phyloP scores from a whole-genome alignment of 2,888 invertebrate species.

The Ischnus inquisitorius region DNA sequence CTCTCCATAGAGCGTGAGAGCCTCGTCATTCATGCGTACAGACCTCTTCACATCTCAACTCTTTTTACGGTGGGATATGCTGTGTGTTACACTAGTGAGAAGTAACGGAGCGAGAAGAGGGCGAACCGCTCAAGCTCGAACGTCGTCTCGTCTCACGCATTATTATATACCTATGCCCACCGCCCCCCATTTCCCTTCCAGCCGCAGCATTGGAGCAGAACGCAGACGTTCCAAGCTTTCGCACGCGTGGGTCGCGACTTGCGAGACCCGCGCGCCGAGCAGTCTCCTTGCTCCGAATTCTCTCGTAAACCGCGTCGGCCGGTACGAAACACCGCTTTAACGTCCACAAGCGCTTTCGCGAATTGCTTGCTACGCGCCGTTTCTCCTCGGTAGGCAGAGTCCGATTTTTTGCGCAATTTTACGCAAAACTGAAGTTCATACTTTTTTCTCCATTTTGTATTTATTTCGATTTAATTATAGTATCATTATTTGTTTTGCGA shows the following conservation, averaged over 20 bases:
- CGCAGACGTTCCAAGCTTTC: slow-evolving; percentile 58
- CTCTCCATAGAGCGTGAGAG: not conserved
- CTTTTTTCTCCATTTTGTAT: not conserved
- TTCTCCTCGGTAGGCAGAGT: not conserved
- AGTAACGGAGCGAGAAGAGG: not conserved
- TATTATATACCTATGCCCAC: slow-evolving; percentile 32
- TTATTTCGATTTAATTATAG: not conserved
- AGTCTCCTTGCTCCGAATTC: slow-evolving; percentile 67
- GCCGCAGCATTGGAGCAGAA: not conserved
- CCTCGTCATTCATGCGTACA: slow-evolving; percentile 32
- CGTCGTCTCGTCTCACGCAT: slow-evolving; percentile 23
- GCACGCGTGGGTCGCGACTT: slow-evolving; percentile 76
- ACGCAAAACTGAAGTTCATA: not conserved
- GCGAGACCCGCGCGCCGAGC: slow-evolving; percentile 76
- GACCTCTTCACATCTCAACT: slow-evolving; percentile 10
- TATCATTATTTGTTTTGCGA: not conserved
- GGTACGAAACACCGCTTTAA: slow-evolving; percentile 20
- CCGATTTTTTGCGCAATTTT: not conserved
- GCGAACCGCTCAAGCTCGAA: slow-evolving; percentile 17
- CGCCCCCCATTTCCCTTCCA: not conserved
- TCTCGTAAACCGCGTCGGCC: slow-evolving; percentile 52
- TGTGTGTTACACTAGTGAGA: not conserved
- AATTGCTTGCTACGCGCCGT: not conserved
- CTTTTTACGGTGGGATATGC: not conserved
- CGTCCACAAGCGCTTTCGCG: not conserved